Conservation (phyloP, 2,888 invertebrate species). For the Cheilosia vernalis region DNA sequence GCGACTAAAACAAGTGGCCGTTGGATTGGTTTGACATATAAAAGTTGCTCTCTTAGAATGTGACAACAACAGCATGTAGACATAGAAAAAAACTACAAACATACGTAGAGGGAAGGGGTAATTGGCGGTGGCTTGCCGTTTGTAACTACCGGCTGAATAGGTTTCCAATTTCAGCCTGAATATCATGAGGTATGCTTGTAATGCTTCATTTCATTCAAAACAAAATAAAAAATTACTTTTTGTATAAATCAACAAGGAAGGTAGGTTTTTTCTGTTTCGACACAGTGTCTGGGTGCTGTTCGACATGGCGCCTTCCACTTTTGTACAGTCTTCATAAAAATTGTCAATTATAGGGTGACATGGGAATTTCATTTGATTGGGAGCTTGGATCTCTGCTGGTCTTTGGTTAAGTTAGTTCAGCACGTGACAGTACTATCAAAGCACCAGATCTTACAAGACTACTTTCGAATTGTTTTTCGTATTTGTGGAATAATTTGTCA, state of each 20-base stretch:
- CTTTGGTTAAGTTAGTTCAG: too few species aligned
- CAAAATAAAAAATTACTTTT: too few species aligned
- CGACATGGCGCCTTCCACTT: conserved; percentile 3
- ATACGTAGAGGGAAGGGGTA: conserved; percentile 6
- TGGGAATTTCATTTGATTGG: background rate
- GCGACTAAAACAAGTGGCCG: conserved; percentile 27
- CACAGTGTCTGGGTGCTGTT: background rate
- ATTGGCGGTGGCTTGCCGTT: background rate
- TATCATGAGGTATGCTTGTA: background rate
- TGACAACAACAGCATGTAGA: conserved; percentile 33
- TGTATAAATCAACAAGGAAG: conserved; percentile 4
- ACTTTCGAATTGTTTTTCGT: too few species aligned
- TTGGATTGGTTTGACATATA: conserved; percentile 1
- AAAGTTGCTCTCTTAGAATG: conserved; percentile 29
- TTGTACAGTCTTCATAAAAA: background rate
- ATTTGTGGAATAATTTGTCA: too few species aligned
- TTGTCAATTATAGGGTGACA: too few species aligned
- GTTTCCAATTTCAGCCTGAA: background rate
- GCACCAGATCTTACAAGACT: too few species aligned
- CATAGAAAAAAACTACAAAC: background rate
- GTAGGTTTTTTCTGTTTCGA: conserved; percentile 5
- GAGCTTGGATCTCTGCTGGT: too few species aligned
- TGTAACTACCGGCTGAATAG: conserved; percentile 3
- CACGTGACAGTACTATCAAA: too few species aligned
- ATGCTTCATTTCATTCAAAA: background rate